These are phyloP conservation scores for Phymanthus crucifer DNA, from an alignment of 92 coral and sea anemone genomes.

Conservation along the genomic window DNA sequence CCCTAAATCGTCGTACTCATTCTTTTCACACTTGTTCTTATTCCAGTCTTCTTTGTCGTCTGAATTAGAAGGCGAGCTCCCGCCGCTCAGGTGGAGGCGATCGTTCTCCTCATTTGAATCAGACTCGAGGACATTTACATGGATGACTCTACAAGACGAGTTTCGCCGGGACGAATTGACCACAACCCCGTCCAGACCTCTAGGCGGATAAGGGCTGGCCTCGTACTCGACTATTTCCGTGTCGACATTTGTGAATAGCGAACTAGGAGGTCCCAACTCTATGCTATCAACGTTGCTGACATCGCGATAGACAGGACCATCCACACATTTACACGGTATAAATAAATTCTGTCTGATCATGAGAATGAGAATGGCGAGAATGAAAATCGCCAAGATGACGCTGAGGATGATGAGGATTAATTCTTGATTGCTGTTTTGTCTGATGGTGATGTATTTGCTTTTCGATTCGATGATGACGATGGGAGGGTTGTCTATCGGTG, in stretches of 20 bases:
- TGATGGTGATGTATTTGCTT: slow-evolving; percentile 74
- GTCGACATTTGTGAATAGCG: slow-evolving; percentile 60
- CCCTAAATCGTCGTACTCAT: slow-evolving; percentile 60
- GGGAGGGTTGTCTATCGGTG: slow-evolving; percentile 54
- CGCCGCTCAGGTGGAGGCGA: slow-evolving; percentile 73
- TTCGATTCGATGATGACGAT: slow-evolving; percentile 72
- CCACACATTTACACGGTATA: slow-evolving; percentile 73
- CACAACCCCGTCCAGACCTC: slow-evolving; percentile 50
- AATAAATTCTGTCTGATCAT: slow-evolving; percentile 64
- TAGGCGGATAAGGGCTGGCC: slow-evolving; percentile 68
- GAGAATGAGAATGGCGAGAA: slow-evolving; percentile 65
- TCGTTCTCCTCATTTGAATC: slow-evolving; percentile 57
- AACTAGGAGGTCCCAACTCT: slow-evolving; percentile 70
- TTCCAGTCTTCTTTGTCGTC: slow-evolving; percentile 53
- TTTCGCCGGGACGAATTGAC: slow-evolving; percentile 24
- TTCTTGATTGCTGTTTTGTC: slow-evolving; percentile 75
- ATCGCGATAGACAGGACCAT: slow-evolving; percentile 60
- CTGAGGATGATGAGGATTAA: slow-evolving; percentile 82
- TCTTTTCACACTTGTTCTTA: slow-evolving; percentile 28
- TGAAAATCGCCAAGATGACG: slow-evolving; percentile 71
- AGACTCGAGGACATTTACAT: slow-evolving; percentile 20
- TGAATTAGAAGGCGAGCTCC: slow-evolving; percentile 58
- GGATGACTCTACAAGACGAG: slow-evolving; percentile 5
- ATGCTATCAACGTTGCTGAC: slow-evolving; percentile 66
- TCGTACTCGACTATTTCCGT: slow-evolving; percentile 72